These are phyloP conservation scores for Chironomus tentans DNA, from an alignment of 2,888 invertebrate genomes.

Conservation along the genomic window DNA sequence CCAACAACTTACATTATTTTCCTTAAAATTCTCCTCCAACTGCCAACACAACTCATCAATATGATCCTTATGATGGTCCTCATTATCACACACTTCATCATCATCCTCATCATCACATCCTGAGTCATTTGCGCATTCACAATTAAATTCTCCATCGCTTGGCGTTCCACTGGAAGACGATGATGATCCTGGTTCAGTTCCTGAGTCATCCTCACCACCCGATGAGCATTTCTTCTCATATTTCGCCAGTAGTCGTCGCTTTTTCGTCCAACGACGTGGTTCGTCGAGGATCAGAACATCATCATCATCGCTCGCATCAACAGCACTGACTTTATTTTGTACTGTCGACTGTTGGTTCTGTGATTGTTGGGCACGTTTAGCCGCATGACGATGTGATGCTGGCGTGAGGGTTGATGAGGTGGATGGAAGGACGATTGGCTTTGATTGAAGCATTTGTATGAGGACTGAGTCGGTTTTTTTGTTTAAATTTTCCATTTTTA, in stretches of 20 bases:
- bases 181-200: conserved; percentile 29
- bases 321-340: too few relatives aligned
- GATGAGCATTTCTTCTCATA: conserved; percentile 15
- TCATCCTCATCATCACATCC: conserved; percentile 49
- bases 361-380: neutral
- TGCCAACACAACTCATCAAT: conserved; percentile 27
- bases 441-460: conserved; percentile 48
- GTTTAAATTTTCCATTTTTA: conserved; percentile 8
- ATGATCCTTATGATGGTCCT: neutral
- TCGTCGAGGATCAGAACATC: neutral
- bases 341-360: neutral
- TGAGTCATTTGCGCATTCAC: conserved; percentile 43
- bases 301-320: neutral
- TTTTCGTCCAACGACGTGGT: conserved; percentile 21
- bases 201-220: conserved; percentile 23
- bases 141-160: conserved; percentile 21
- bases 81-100: conserved; percentile 43
- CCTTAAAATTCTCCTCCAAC: conserved; percentile 21
- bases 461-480: conserved; percentile 49
- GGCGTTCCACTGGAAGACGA: conserved; percentile 27
- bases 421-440: conserved; percentile 32
- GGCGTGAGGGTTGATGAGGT: conserved; percentile 28
- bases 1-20: conserved; percentile 16
- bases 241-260: conserved; percentile 12
- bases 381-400: neutral